Evolutionary conservation across 2,888 invertebrate species (phyloP).

Genomic region (Harmothoe impar): DNA sequence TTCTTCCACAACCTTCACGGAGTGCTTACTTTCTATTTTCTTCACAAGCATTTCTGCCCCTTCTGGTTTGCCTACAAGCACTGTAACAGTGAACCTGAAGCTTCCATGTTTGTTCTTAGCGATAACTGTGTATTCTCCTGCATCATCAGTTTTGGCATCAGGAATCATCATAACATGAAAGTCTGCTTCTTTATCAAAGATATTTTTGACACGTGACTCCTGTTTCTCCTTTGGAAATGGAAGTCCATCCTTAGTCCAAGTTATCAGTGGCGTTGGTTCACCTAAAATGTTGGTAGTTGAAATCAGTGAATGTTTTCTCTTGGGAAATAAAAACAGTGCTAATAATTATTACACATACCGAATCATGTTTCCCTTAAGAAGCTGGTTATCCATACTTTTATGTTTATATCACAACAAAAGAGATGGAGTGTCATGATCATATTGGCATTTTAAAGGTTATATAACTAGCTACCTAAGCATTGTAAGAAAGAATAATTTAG

Average conservation of each 20-base stretch:
- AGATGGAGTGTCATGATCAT: no score
- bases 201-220: slow-evolving; percentile 14
- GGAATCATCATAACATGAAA: slow-evolving; percentile 61
- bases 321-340: no score
- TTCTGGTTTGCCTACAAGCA: slow-evolving; percentile 50
- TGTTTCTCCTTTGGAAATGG: slow-evolving; percentile 72
- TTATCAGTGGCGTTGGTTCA: slow-evolving; percentile 70
- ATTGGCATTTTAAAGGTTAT: no score
- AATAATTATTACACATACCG: no score
- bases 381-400: no score
- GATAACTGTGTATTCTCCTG: slow-evolving; percentile 64
- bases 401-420: no score
- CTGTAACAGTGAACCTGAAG: slow-evolving; percentile 37
- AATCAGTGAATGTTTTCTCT: no score
- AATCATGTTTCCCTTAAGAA: no score
- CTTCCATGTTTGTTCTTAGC: slow-evolving; percentile 29
- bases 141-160: slow-evolving; percentile 65
- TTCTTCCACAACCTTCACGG: background rate
- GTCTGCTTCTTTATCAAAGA: slow-evolving; percentile 6
- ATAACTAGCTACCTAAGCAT: no score
- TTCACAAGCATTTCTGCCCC: background rate
- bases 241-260: background rate
- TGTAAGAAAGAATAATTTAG: no score
- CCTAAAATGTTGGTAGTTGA: no score
- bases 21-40: background rate